Percentiles rank a stretch among this genome's conserved stretches.
Evolutionary conservation across 2,113 vertebrate genomes (phyloP).

Genomic region (Mormoops blainvillei): DNA sequence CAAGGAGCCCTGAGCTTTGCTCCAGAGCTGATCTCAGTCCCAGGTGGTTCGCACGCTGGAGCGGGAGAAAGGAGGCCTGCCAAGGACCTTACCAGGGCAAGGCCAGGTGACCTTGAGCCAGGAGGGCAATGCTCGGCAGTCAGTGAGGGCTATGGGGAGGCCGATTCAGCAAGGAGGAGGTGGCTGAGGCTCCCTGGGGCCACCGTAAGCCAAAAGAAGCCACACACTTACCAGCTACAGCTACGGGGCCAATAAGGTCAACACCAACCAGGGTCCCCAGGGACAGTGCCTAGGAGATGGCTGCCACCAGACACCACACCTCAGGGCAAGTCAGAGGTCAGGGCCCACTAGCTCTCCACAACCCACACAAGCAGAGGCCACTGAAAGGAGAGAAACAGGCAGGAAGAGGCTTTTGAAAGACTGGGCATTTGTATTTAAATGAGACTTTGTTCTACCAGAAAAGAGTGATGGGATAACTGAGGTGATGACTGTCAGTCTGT

Average conservation of each 20-base stretch:
- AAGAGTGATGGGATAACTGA: neutral
- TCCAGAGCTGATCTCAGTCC: neutral
- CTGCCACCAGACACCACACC: too few species aligned
- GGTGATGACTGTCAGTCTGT: neutral
- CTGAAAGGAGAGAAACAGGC: neutral
- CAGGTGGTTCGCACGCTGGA: neutral
- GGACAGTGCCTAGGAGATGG: neutral
- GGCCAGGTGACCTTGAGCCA: neutral
- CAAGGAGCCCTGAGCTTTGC: neutral
- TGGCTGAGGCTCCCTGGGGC: fast-evolving
- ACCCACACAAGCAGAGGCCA: neutral
- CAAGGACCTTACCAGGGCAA: neutral
- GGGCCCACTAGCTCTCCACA: neutral
- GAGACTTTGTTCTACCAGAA: neutral
- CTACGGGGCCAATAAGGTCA: neutral
- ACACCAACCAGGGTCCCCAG: neutral
- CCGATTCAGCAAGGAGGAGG: neutral
- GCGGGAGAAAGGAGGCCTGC: neutral
- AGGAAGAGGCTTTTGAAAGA: neutral
- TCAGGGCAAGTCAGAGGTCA: neutral
- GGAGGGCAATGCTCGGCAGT: fast-evolving
- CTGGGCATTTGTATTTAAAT: neutral
- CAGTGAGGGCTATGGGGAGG: neutral
- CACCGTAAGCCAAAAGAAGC: neutral
- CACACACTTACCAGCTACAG: neutral